phyloP scores from a whole-genome alignment of 2,113 vertebrate species.

The Bos javanicus region DNA sequence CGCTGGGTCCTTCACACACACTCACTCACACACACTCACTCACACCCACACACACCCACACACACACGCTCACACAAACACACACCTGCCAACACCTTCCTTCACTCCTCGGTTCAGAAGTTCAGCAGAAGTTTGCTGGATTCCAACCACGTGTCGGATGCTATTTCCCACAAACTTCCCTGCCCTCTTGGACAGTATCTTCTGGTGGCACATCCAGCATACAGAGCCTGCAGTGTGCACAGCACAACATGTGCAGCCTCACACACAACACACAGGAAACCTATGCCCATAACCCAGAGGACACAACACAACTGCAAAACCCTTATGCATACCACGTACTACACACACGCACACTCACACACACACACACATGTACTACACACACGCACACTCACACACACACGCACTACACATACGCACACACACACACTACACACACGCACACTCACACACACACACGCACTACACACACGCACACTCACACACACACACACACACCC shows the following conservation, averaged over 20 bases:
- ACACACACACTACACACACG: too few relatives aligned
- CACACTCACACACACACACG: too few relatives aligned
- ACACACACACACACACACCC: neutral
- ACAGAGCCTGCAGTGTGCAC: neutral
- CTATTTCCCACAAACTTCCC: neutral
- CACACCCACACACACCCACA: too few relatives aligned
- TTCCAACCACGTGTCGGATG: rapidly evolving
- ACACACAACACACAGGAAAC: neutral
- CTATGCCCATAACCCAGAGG: neutral
- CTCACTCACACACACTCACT: too few relatives aligned
- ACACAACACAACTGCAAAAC: neutral
- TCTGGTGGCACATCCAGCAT: neutral
- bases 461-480: neutral
- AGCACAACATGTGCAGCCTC: neutral
- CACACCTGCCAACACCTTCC: neutral
- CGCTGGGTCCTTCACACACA: rapidly evolving
- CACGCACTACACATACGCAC: too few relatives aligned
- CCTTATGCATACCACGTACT: neutral
- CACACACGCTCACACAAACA: too few relatives aligned
- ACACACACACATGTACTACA: too few relatives aligned
- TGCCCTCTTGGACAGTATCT: neutral
- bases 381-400: too few relatives aligned
- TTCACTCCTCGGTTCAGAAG: neutral
- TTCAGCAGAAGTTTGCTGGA: neutral
- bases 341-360: neutral